These are phyloP conservation scores for Cheumatopsyche charites DNA, from an alignment of 1,140 invertebrate species.

Conservation along the genomic window DNA sequence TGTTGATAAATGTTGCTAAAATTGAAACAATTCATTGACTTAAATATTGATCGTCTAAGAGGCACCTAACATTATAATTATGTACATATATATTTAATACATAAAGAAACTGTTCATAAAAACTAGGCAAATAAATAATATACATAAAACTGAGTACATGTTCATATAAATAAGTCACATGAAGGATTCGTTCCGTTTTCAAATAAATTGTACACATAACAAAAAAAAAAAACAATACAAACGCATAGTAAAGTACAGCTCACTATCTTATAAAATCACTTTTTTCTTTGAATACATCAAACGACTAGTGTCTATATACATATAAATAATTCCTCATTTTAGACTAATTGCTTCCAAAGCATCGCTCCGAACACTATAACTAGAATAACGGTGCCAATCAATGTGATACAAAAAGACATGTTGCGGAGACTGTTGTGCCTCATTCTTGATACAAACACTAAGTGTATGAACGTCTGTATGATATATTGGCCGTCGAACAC, in stretches of 20 bases:
- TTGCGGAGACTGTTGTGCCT: constrained; percentile 46
- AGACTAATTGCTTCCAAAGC: constrained; percentile 48
- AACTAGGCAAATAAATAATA: no score
- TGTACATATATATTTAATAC: no score
- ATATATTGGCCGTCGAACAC: constrained; percentile 93
- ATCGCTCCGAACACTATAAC: constrained; percentile 46
- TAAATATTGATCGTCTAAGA: no score
- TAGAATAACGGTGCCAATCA: constrained; percentile 45
- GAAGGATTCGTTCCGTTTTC: no score
- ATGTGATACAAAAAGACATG: constrained; percentile 46
- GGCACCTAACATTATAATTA: no score
- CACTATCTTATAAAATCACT: constrained; percentile 12
- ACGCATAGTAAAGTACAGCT: constrained; percentile 5
- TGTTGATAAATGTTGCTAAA: no score
- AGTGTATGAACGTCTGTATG: constrained; percentile 46
- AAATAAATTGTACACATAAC: not conserved
- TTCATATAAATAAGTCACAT: no score
- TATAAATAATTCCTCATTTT: constrained; percentile 14
- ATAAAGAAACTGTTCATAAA: no score
- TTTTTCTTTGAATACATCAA: constrained; percentile 14
- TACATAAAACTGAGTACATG: no score
- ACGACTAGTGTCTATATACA: constrained; percentile 20
- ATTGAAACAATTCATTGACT: no score
- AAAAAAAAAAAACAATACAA: constrained; percentile 1
- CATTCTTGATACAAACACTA: constrained; percentile 45